Percentiles rank a stretch among this genome's conserved stretches.
Conservation (phyloP, 35 echinoderm and acorn worm species). For the Heliocidaris tuberculata region DNA sequence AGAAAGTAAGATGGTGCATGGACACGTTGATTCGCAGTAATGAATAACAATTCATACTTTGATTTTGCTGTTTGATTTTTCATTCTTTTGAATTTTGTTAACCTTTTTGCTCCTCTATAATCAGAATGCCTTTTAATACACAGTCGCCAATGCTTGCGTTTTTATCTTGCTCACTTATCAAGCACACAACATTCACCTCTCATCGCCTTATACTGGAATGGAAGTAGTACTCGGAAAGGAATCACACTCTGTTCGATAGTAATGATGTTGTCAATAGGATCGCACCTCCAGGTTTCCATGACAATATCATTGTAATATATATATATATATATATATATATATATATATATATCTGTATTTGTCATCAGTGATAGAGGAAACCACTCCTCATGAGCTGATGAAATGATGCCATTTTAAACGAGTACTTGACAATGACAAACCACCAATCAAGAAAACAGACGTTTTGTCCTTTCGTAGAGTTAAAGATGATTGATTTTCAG, state of each 20-base stretch:
- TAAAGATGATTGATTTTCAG: not conserved
- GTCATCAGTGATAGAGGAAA: not conserved
- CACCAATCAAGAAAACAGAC: not conserved
- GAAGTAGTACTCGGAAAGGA: not conserved
- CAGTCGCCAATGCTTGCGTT: not conserved
- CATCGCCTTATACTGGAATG: not conserved
- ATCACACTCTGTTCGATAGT: not conserved
- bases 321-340: not conserved
- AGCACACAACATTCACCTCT: no score
- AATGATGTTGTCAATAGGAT: not conserved
- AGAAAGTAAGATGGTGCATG: no score
- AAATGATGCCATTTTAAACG: not conserved
- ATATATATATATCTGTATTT: not conserved
- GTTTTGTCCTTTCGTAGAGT: not conserved
- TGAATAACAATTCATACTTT: not conserved
- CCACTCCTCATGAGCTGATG: not conserved
- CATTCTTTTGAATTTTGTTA: not conserved
- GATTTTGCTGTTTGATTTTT: not conserved
- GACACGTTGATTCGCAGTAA: no score
- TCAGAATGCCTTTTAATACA: not conserved
- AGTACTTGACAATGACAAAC: not conserved
- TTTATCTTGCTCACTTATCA: not conserved
- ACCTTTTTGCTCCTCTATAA: not conserved
- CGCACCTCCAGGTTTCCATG: not conserved
- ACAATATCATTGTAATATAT: not conserved